Base-by-base conservation (phyloP, 2,113 vertebrate species). In the Mesoclemmys tuberculata region DNA sequence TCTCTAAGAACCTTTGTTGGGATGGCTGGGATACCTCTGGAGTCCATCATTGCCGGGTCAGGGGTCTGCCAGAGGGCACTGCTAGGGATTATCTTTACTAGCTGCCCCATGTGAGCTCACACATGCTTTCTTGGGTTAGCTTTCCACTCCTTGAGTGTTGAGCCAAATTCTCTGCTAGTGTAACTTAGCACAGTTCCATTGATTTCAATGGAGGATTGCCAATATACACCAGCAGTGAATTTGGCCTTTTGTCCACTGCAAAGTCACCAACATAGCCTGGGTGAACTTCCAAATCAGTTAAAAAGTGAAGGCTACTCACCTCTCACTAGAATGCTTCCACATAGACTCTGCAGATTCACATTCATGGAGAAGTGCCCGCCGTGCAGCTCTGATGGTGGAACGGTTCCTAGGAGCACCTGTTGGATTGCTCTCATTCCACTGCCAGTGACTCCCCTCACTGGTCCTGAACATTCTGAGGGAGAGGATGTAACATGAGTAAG, bases 221-320 rank as follows among this genome's bases (percentile, higher is more conserved):
- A 56, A 26, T 56, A 56, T 56, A 56, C 10, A 55, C 9, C 24
- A 51, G 41, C 12, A 41, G 24, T 29, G 81, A 82, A 54, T 74
- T 14, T 84, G 68, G 55, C n/a, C 90, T 85, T 96, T 92, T 80
- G 48, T 10, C 71, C 48, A 93, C 85, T 85, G n/a, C 10, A 68
- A 87, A 90, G 81, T 35, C 12, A 16, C 31, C 1, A 6, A 74
- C 86, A 12, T 3, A 58, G 16, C 41, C 55, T 1, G 38, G 38
- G 10, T 35, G 44, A 82, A 49, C 41, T 38, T 84, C 84, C 56
- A 80, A 86, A 74, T 8, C 24, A 84, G 46, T 14, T 83, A 88
- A 88, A 86, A 56, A 56, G 55, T 56, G 55, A 56, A 56, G 55
- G 26, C 55, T 56, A 56, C 10, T 56, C 55, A 56, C 55, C 26